A percentile compares a stretch with the other conserved stretches of the same genome.
Evolutionary conservation across 2,888 invertebrate species (phyloP).

Genomic region (Drosophila nigritarsus): DNA sequence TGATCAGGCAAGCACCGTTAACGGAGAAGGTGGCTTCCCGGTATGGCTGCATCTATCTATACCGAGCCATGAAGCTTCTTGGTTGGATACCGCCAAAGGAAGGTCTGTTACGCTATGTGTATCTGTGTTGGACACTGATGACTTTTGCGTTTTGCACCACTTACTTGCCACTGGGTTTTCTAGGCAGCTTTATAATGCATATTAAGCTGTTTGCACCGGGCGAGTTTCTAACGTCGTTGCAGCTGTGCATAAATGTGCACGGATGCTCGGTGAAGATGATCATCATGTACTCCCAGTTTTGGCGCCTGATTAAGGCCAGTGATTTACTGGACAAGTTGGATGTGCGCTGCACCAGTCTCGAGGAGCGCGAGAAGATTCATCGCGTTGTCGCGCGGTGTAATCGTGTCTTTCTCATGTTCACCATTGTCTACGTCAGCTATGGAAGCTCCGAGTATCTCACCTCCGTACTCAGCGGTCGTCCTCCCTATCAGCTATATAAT

Average conservation of each 20-base stretch:
- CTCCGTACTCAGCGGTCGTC: conserved; percentile 56
- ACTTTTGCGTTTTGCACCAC: conserved; percentile 45
- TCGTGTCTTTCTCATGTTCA: conserved; percentile 60
- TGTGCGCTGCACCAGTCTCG: conserved; percentile 44
- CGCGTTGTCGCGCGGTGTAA: conserved; percentile 59
- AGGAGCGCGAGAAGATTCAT: conserved; percentile 63
- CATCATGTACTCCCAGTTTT: conserved; percentile 54
- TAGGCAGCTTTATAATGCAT: conserved; percentile 60
- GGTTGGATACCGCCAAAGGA: conserved; percentile 61
- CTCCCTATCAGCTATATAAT: conserved; percentile 74
- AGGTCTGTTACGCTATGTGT: conserved; percentile 52
- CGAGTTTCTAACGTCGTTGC: conserved; percentile 73
- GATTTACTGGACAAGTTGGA: conserved; percentile 65
- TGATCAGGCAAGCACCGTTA: conserved; percentile 54
- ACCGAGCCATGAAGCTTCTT: conserved; percentile 58
- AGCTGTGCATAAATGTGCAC: conserved; percentile 65
- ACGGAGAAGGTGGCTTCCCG: conserved; percentile 38
- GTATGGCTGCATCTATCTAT: conserved; percentile 64
- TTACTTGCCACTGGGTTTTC: conserved; percentile 60
- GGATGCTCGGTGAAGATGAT: conserved; percentile 66
- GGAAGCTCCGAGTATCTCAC: conserved; percentile 60
- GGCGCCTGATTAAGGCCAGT: conserved; percentile 57
- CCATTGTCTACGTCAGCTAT: conserved; percentile 58
- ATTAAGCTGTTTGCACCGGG: conserved; percentile 62
- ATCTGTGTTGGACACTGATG: conserved; percentile 49